These are phyloP conservation scores for Ciona savignyi DNA, from an alignment of 23 tunicate genomes.

Conservation along the genomic window DNA sequence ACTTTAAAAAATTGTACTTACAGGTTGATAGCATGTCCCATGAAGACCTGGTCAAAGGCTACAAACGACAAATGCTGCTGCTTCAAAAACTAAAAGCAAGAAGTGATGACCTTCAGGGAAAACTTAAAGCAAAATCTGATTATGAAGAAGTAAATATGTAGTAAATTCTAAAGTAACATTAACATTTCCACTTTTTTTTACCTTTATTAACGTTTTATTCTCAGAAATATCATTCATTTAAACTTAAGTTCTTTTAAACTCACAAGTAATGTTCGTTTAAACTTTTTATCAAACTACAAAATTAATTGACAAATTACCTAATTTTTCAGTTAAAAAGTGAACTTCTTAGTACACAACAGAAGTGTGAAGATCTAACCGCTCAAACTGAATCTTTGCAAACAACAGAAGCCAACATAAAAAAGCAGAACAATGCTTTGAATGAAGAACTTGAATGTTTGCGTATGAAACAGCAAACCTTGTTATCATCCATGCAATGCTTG, in stretches of 20 bases:
- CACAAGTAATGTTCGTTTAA: too few relatives aligned
- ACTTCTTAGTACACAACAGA: background rate
- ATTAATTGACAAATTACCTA: too few relatives aligned
- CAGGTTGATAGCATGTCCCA: slow-evolving; percentile 81
- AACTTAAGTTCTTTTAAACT: too few relatives aligned
- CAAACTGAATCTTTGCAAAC: background rate
- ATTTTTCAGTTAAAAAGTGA: slow-evolving; percentile 10
- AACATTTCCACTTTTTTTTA: too few relatives aligned
- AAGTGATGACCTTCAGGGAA: slow-evolving; percentile 65
- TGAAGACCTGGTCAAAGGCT: slow-evolving; percentile 45
- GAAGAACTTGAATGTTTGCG: slow-evolving; percentile 77
- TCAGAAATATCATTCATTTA: too few relatives aligned
- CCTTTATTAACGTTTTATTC: too few relatives aligned
- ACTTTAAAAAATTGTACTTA: too few relatives aligned
- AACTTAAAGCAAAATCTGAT: slow-evolving; percentile 28
- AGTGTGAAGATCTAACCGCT: background rate
- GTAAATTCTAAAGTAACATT: too few relatives aligned
- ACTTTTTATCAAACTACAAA: too few relatives aligned
- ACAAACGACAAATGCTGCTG: slow-evolving; percentile 60
- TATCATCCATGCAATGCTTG: slow-evolving; percentile 56
- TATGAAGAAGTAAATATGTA: slow-evolving; percentile 19
- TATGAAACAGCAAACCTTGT: slow-evolving; percentile 70
- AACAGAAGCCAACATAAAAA: slow-evolving; percentile 1
- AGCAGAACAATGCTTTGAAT: slow-evolving; percentile 19
- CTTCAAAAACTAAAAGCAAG: slow-evolving; percentile 83